A percentile compares a stretch with the other conserved stretches of the same genome.
Conservation (phyloP, 2,888 invertebrate species). For the Malthinus seriepunctatus region DNA sequence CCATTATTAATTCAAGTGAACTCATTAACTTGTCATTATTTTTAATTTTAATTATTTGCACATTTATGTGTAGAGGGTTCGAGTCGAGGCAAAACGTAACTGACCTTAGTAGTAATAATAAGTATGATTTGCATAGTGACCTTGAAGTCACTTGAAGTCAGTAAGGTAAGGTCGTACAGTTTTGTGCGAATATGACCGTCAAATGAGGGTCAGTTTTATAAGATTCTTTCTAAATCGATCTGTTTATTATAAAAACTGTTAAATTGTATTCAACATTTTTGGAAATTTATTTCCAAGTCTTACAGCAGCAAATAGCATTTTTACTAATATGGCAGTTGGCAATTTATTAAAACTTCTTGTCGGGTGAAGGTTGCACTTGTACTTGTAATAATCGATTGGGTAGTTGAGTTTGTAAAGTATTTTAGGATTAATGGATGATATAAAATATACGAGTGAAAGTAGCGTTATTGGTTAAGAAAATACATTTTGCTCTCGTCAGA, state of each 20-base stretch:
- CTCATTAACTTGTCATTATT: neutral
- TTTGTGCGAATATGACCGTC: conserved; percentile 36
- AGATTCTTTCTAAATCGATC: conserved; percentile 25
- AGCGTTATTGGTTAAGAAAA: too few relatives aligned
- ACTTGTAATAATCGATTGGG: too few relatives aligned
- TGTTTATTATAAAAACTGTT: conserved; percentile 14
- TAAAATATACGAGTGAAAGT: too few relatives aligned
- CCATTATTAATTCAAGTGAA: neutral
- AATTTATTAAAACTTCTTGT: too few relatives aligned
- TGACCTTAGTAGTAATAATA: conserved; percentile 27
- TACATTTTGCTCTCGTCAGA: too few relatives aligned
- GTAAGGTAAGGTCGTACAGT: conserved; percentile 39
- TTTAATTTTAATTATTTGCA: neutral
- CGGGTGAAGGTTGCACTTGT: too few relatives aligned
- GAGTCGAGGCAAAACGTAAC: conserved; percentile 18
- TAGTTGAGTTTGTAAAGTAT: too few relatives aligned
- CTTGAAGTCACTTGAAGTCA: conserved; percentile 36
- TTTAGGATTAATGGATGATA: too few relatives aligned
- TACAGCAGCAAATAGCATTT: too few relatives aligned
- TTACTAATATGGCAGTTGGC: too few relatives aligned
- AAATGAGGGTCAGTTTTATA: conserved; percentile 37
- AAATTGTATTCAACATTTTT: too few relatives aligned
- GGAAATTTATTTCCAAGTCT: too few relatives aligned
- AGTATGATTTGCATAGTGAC: conserved; percentile 31
- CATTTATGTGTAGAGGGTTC: neutral